Base-by-base conservation (phyloP, 2,797 vertebrate genomes). In the Malurus leucopterus region DNA sequence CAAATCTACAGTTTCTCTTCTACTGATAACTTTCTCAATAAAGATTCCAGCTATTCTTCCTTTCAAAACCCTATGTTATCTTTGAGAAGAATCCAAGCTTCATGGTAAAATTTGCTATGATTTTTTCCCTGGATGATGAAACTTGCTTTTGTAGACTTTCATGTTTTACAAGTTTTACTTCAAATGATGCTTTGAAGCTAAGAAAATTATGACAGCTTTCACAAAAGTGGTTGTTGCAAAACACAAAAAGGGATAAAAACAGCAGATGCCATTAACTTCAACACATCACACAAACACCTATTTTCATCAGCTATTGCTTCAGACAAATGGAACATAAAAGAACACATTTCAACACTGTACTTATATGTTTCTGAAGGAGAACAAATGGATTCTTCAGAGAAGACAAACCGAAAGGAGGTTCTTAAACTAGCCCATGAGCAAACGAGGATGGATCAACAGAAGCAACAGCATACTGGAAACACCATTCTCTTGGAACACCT, bases 51-150 rank as follows among this genome's bases (percentile, higher is more conserved):
- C 41, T 49, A 55, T 21, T 67, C 18, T 57, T 86, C 49, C 50
- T 58, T 21, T 54, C 54, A 47, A 57, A 27, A 17, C 30, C 0
- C 4, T 47, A 4, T 6, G 24, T 30, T 51, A 9, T 71, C 26
- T 36, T 54, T 23, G 27, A 81, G 43, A 69, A 47, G 24, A 86
- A 70, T n/a, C 22, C 22, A 82, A 79, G n/a, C 4, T 9, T 69
- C 27, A 47, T 0, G 0, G 17, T 61, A 75, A 70, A 67, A 73
- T 2, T 41, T 9, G 8, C 49, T 67, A 51, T 6, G 9, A 7
- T 21, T 21, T 50, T 54, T n/a, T 17, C 4, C 6, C 19, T 5
- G 0, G 0, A 24, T 2, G 7, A 57, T 27, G 17, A 69, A 64
- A 79, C 43, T 54, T 2, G 5, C 19, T 84, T 78, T 54, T 64